Conservation (phyloP, 2,888 invertebrate genomes). For the Erebia palarica region DNA sequence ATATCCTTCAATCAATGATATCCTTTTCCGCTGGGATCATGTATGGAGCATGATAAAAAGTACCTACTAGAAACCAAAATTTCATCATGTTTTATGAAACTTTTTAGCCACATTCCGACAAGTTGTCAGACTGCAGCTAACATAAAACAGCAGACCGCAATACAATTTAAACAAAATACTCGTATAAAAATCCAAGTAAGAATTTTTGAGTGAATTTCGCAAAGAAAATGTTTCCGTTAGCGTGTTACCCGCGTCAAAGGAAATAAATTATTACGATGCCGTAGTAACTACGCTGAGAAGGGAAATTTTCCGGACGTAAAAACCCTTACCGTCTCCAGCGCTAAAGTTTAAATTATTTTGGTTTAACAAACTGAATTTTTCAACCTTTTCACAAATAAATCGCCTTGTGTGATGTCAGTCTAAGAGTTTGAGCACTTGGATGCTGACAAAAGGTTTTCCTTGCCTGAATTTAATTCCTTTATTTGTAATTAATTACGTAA, state of each 20-base stretch:
- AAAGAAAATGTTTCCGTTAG: conserved; percentile 27
- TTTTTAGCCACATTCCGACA: conserved; percentile 7
- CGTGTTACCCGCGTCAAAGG: conserved; percentile 17
- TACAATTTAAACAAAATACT: conserved; percentile 17
- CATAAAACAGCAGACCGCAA: conserved; percentile 15
- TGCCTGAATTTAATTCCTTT: too few species aligned
- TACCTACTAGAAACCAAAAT: too few species aligned
- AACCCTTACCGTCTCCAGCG: neutral
- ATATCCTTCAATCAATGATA: too few species aligned
- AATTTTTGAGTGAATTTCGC: conserved; percentile 21
- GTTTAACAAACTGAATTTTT: neutral
- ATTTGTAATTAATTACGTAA: neutral
- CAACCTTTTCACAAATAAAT: neutral
- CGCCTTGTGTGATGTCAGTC: too few species aligned
- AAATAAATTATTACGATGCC: conserved; percentile 19
- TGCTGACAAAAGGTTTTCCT: neutral
- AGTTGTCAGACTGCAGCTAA: conserved; percentile 6
- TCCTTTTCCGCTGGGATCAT: too few species aligned
- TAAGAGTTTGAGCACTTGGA: neutral
- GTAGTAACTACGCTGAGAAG: conserved; percentile 3
- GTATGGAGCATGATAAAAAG: too few species aligned
- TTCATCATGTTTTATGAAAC: neutral
- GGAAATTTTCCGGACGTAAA: neutral
- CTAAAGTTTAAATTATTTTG: neutral
- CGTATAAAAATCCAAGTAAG: conserved; percentile 9